phyloP scores from a whole-genome alignment of 2,888 invertebrate species.

The Drosophila gaucha region DNA sequence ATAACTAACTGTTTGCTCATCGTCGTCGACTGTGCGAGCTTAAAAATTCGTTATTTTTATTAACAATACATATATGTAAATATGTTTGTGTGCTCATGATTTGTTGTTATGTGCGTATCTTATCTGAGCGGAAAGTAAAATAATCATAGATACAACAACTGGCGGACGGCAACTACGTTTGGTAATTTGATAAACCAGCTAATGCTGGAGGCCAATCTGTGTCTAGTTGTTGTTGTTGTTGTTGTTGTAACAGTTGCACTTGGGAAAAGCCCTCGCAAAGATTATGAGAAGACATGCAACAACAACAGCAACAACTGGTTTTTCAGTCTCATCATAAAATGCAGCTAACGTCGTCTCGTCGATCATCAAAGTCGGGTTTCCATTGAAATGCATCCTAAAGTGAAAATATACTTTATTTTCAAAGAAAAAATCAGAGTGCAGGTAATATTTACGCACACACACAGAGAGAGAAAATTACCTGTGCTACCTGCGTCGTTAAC shows the following conservation, averaged over 20 bases:
- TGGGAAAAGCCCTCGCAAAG: slow-evolving; percentile 55
- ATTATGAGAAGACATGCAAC: slow-evolving; percentile 20
- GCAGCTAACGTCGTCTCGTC: slow-evolving; percentile 39
- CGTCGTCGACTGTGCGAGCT: slow-evolving; percentile 62
- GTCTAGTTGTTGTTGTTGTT: slow-evolving; percentile 19
- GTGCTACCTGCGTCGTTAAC: slow-evolving; percentile 64
- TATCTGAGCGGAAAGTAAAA: slow-evolving; percentile 60
- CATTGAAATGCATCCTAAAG: slow-evolving; percentile 64
- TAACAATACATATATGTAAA: slow-evolving; percentile 35
- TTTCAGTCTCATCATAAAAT: slow-evolving; percentile 54
- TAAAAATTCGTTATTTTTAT: slow-evolving; percentile 60
- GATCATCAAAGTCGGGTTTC: slow-evolving; percentile 61
- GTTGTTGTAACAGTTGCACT: slow-evolving; percentile 42
- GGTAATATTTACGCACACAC: slow-evolving; percentile 44
- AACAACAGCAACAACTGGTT: slow-evolving; percentile 40
- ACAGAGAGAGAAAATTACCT: slow-evolving; percentile 43
- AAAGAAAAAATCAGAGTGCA: slow-evolving; percentile 63
- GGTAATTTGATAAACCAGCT: slow-evolving; percentile 54
- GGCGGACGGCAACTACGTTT: slow-evolving; percentile 35
- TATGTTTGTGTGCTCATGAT: slow-evolving; percentile 1
- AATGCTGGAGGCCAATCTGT: slow-evolving; percentile 39
- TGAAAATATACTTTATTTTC: slow-evolving; percentile 68
- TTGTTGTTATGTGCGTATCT: slow-evolving; percentile 53
- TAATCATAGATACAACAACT: slow-evolving; percentile 36
- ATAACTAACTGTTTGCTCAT: slow-evolving; percentile 13